Conservation (phyloP, 2,797 vertebrate species). For the Telmatherina bonti region DNA sequence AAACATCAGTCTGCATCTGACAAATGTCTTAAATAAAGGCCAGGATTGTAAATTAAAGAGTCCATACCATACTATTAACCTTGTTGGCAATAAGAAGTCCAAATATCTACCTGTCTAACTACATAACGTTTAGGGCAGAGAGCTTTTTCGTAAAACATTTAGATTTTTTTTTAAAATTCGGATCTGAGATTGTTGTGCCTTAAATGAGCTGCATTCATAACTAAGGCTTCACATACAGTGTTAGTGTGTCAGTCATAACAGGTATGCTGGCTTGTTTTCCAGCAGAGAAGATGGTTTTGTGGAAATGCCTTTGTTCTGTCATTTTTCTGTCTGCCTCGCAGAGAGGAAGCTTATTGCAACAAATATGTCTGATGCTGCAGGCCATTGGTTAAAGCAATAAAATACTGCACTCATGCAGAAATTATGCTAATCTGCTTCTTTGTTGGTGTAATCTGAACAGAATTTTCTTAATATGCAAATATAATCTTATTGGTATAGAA, state of each 20-base stretch:
- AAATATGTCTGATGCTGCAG: slow-evolving; percentile 52
- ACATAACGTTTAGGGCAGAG: slow-evolving; percentile 39
- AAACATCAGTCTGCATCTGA: slow-evolving; percentile 74
- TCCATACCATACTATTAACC: slow-evolving; percentile 77
- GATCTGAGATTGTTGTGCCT: neutral
- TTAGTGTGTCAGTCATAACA: slow-evolving; percentile 45
- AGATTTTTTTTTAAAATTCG: slow-evolving; percentile 15
- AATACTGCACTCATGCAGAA: slow-evolving; percentile 32
- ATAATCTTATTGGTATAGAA: neutral
- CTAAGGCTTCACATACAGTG: slow-evolving; percentile 16
- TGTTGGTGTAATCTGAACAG: slow-evolving; percentile 9
- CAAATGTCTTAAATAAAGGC: slow-evolving; percentile 76
- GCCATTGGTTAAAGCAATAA: slow-evolving; percentile 54
- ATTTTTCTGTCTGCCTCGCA: slow-evolving; percentile 34
- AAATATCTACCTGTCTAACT: slow-evolving; percentile 36
- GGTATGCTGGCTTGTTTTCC: neutral
- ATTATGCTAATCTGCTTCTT: slow-evolving; percentile 25
- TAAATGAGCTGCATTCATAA: neutral
- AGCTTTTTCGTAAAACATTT: slow-evolving; percentile 12
- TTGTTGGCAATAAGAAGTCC: slow-evolving; percentile 55
- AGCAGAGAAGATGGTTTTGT: slow-evolving; percentile 21
- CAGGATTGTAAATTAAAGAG: slow-evolving; percentile 75
- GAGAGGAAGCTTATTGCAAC: slow-evolving; percentile 39
- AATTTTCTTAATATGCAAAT: slow-evolving; percentile 4
- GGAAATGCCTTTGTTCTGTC: slow-evolving; percentile 53